phyloP scores from a whole-genome alignment of 2,113 vertebrate species.

The Rhizomys pruinosus region DNA sequence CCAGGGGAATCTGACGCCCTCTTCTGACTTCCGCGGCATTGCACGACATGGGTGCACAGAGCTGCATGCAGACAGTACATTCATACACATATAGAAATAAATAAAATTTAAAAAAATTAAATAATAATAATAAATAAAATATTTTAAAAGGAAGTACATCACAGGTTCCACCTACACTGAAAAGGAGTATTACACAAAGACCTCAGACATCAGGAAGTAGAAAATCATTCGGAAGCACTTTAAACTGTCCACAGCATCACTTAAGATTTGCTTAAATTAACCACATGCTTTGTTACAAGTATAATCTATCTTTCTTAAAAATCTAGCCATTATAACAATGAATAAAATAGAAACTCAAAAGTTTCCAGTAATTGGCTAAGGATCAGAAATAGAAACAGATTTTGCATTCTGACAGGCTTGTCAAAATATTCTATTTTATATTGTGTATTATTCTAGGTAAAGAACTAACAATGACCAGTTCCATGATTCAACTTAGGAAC shows the following conservation, averaged over 20 bases:
- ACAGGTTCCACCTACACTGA: not conserved
- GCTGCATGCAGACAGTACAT: no score
- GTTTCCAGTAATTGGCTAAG: conserved; percentile 4
- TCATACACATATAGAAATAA: no score
- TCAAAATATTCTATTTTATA: conserved; percentile 37
- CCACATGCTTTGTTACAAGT: not conserved
- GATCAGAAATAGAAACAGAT: not conserved
- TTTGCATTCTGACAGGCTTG: not conserved
- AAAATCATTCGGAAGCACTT: not conserved
- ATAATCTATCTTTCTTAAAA: conserved; percentile 18
- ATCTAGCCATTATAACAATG: not conserved
- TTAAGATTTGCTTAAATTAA: conserved; percentile 22
- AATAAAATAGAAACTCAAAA: conserved; percentile 45
- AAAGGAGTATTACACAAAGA: not conserved
- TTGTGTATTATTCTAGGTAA: not conserved
- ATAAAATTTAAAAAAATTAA: no score
- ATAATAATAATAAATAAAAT: no score
- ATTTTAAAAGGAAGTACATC: not conserved
- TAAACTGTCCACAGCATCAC: not conserved
- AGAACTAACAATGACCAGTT: not conserved
- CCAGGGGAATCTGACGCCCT: no score
- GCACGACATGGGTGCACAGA: no score
- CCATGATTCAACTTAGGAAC: not conserved
- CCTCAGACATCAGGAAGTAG: not conserved
- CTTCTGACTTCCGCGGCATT: no score